A percentile compares a stretch with the other conserved stretches of the same genome.
Conservation (phyloP, 2,888 invertebrate genomes). For the Cerceris ruficornis region DNA sequence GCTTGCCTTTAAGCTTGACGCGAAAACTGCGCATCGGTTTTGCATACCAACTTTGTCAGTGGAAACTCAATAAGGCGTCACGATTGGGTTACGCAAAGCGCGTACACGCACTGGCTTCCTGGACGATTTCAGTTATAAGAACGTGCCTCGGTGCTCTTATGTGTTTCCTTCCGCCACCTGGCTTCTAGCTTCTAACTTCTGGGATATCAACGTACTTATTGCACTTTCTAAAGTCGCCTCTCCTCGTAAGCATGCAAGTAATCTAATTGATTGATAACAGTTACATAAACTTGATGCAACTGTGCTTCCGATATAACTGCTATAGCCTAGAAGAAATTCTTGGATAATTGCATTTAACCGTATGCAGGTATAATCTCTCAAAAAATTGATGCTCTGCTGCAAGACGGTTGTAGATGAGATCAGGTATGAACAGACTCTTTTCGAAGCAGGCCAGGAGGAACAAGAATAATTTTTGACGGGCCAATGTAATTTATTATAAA, state of each 20-base stretch:
- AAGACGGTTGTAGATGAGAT: too few relatives aligned
- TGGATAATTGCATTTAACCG: too few relatives aligned
- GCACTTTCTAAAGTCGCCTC: neutral
- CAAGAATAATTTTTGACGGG: too few relatives aligned
- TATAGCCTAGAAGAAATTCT: too few relatives aligned
- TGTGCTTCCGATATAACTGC: too few relatives aligned
- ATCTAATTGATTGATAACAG: too few relatives aligned
- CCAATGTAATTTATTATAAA: too few relatives aligned
- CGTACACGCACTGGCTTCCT: slow-evolving; percentile 55
- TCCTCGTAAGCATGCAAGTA: neutral
- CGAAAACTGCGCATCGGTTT: slow-evolving; percentile 16
- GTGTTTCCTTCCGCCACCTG: neutral
- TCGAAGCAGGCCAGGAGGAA: too few relatives aligned
- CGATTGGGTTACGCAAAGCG: slow-evolving; percentile 58
- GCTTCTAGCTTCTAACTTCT: neutral
- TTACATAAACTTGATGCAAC: too few relatives aligned
- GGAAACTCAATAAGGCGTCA: slow-evolving; percentile 52
- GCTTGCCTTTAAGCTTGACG: slow-evolving; percentile 9
- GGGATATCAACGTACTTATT: neutral
- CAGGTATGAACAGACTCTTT: too few relatives aligned
- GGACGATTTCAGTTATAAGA: slow-evolving; percentile 56
- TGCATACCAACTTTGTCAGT: slow-evolving; percentile 31
- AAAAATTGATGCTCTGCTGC: too few relatives aligned
- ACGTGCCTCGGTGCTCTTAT: slow-evolving; percentile 25
- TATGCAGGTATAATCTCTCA: too few relatives aligned